Percentiles rank a stretch among this genome's conserved stretches.
phyloP scores from a whole-genome alignment of 2,888 invertebrate species.

The Agrotis segetum region DNA sequence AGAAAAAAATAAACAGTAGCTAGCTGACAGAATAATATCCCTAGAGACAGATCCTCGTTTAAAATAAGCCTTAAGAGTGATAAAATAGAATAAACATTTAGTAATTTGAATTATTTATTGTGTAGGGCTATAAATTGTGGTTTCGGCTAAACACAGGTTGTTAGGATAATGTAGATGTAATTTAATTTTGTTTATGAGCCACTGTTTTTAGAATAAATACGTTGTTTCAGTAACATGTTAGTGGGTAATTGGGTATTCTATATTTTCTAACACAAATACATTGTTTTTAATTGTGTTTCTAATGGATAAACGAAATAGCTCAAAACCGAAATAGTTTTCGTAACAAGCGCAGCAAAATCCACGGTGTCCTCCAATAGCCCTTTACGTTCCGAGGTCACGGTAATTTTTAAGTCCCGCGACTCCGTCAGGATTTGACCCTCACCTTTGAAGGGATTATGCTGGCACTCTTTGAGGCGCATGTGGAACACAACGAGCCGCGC shows the following conservation, averaged over 20 bases:
- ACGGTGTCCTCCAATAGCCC: too few species aligned
- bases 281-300: too few species aligned
- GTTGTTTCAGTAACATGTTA: not conserved
- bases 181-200: conserved; percentile 11
- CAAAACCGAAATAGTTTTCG: too few species aligned
- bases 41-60: not conserved
- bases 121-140: conserved; percentile 40
- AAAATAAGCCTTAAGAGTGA: conserved; percentile 2
- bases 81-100: conserved; percentile 33
- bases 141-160: conserved; percentile 31
- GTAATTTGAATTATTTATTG: conserved; percentile 33
- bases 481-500: too few species aligned
- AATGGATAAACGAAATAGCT: too few species aligned
- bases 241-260: not conserved
- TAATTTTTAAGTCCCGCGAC: too few species aligned
- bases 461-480: too few species aligned
- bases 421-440: too few species aligned
- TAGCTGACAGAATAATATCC: not conserved
- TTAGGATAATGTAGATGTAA: conserved; percentile 25
- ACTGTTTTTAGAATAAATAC: conserved; percentile 7
- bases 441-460: too few species aligned
- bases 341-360: too few species aligned
- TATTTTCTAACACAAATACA: too few species aligned
- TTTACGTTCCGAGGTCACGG: too few species aligned
- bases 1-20: not conserved